Base-by-base conservation (phyloP, 1,140 invertebrate species). In the Tetranychus cinnabarinus region DNA sequence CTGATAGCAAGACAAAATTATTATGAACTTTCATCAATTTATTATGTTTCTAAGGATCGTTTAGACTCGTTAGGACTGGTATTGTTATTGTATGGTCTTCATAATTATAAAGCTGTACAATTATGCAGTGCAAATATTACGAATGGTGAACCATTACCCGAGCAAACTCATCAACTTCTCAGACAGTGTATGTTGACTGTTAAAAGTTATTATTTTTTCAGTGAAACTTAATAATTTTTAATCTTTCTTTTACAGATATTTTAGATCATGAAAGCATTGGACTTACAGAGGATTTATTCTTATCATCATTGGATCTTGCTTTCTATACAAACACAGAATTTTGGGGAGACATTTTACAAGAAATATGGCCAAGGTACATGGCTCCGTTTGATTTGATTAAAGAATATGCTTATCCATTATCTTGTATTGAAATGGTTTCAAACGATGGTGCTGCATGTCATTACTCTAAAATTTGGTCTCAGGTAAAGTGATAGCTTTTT, bases 261-360 rank as follows among this genome's bases (percentile, higher is more conserved):
- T 31, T 23, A 52, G 13, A 12, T 6, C n/a, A n/a, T n/a, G 31
- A 52, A 2, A 52, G 50, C 6, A 52, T 52, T 52, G 50, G n/a
- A 31, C 8, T 52, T 2, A 90, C 81, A 63, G 75, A 79, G 60
- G 82, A 92, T 70, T 69, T 97, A 0, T 95, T 90, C 70, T 69
- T 84, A 1, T 81, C 84, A 46, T 79, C 81, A 61, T 72, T 91
- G n/a, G 91, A 97, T 74, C 72, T 97, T 39, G 80, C 88, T 71
- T 68, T 92, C 23, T 79, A 92, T 72, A 77, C 80, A 3, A 78
- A 78, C 3, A 69, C 74, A 36, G 78, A 80, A 1, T 87, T 83
- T 73, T 93, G 88, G 87, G 65, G 80, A 61, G 79, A 82, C 48
- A 71, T 91, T n/a, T 80, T 84, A 34, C 77, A 78, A 34, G 73